Evolutionary conservation across 2,888 invertebrate species (phyloP).

Genomic region (Ophonus ardosiacus): DNA sequence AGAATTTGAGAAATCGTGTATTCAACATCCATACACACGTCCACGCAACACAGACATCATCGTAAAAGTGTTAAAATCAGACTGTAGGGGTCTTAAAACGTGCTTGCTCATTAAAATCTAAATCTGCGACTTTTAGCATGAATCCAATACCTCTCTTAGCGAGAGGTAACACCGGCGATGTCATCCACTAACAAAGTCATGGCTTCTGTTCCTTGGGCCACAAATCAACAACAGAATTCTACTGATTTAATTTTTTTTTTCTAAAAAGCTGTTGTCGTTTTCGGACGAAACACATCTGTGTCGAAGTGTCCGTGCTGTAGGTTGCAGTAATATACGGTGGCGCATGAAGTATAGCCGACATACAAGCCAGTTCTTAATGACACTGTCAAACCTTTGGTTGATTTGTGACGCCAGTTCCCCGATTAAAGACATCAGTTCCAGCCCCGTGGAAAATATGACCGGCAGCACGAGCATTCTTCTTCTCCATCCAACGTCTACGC

Average conservation of each 20-base stretch:
- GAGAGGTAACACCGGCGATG: too few relatives aligned
- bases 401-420: conserved; percentile 75
- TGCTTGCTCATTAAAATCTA: too few relatives aligned
- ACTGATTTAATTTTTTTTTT: background rate
- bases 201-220: too few relatives aligned
- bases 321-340: conserved; percentile 52
- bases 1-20: too few relatives aligned
- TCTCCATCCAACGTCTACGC: background rate
- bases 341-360: conserved; percentile 74
- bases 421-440: conserved; percentile 76
- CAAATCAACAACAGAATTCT: background rate
- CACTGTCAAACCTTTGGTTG: conserved; percentile 75
- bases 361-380: conserved; percentile 75
- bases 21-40: too few relatives aligned
- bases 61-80: too few relatives aligned
- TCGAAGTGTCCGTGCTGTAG: background rate
- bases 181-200: too few relatives aligned
- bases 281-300: background rate
- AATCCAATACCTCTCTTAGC: too few relatives aligned
- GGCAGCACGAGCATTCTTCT: conserved; percentile 68
- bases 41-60: too few relatives aligned
- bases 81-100: too few relatives aligned
- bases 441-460: conserved; percentile 74
- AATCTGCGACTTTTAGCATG: too few relatives aligned
- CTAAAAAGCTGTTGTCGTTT: background rate